Base-by-base conservation (phyloP, 1,140 invertebrate genomes). In the Drosophila chauvacae region DNA sequence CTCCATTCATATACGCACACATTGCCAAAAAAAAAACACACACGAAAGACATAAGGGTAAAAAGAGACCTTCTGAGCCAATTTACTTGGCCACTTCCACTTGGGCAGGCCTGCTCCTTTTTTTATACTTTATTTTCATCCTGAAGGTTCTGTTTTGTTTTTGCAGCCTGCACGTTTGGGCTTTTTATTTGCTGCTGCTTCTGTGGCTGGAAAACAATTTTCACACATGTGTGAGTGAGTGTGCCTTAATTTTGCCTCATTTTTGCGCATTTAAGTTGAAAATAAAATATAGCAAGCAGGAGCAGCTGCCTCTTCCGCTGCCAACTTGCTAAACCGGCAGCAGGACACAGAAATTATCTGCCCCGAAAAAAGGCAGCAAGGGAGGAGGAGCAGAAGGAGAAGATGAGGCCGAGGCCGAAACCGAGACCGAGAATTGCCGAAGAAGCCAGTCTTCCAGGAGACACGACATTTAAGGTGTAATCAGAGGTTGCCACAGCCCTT, bases 181-280 rank as follows among this genome's bases (percentile, higher is more conserved):
- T 90, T 88, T 88, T 88, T 88, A 90, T 88, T 88, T 88, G 76
- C 59, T 75, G 76, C 59, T 59, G 70, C 71, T 74, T 10, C 26
- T 20, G 42, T 77, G 64, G 73, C 48, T 88, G 84, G 80, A 80
- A 88, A 87, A 84, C 83, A 88, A 87, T 87, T 87, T 87, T 87
- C 81, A 75, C 78, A 82, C 55, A 63, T 63, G 63, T 76, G 70
- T 69, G 70, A 23, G 51, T 63, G 78, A 69, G 76, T 84, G 69
- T 84, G 84, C 85, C 81, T 88, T 90, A 88, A 88, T 88, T 88
- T 88, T 81, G 81, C 85, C 85, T 90, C 85, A 88, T 88, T 87
- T 86, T 80, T 88, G 83, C 83, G 83, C 83, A 88, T 87, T 88
- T 88, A 88, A 88, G 53, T 88, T 85, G 85, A 81, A 88, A 77